Base-by-base conservation (phyloP, 2,113 vertebrate species). In the Ceyx melanurus region DNA sequence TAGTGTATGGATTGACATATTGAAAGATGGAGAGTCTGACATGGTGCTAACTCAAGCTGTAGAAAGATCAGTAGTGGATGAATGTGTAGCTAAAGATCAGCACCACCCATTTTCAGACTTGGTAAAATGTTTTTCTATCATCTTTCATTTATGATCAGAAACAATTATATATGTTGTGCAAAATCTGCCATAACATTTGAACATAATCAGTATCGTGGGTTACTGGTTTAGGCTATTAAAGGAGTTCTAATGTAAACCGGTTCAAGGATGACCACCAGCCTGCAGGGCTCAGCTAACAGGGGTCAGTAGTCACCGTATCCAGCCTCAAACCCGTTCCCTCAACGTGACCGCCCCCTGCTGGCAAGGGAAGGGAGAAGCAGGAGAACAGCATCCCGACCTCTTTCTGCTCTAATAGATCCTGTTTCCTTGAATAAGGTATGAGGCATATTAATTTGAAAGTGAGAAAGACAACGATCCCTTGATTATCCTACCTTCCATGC, bases 341-440 rank as follows among this genome's bases (percentile, higher is more conserved):
- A 42, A 28, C 93, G 67, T 67, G 94, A 51, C 67, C 58, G 87
- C 96, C 96, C 18, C 91, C 97, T 96, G 91, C 73, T 76, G 97
- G 96, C 79, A 78, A 61, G 7, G 8, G 4, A 25, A 25, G 26
- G 76, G 56, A 53, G 31, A 21, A 46, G 16, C 65, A 56, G 16
- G 17, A 2, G 6, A 40, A 67, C 28, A 10, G 2, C 21, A 57
- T 5, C 15, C 37, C 68, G 45, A n/a, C 64, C 43, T 9, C 6
- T 26, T 43, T 16, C 62, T 58, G 35, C 57, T 15, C 50, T 50
- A 15, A 54, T 17, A 17, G 70, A 23, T n/a, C 50, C n/a, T 9
- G 5, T 71, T 29, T 70, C 74, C 3, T 11, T 11, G 23, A 54
- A 8, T 40, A n/a, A 62, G 43, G 7, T 7, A 54, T 4, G 9